Percentiles rank a stretch among this genome's conserved stretches.
Evolutionary conservation across 2,888 invertebrate species (phyloP).

Genomic region (Stenodera caucasica): DNA sequence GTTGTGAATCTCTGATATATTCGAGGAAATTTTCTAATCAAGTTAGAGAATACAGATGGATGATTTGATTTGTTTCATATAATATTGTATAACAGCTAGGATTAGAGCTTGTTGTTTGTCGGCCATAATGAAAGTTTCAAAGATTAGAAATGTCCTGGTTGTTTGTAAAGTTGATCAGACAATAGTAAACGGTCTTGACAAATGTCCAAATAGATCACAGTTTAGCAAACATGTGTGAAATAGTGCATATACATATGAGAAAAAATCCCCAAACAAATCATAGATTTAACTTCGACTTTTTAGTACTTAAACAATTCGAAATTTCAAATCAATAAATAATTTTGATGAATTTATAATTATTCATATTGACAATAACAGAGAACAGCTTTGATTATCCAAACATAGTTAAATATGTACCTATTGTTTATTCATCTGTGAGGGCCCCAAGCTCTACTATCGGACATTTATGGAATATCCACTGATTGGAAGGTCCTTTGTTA

Average conservation of each 20-base stretch:
- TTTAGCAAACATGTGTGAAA: slow-evolving; percentile 45
- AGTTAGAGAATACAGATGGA: slow-evolving; percentile 18
- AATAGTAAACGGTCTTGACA: slow-evolving; percentile 39
- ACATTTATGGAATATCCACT: slow-evolving; percentile 6
- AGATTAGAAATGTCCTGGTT: slow-evolving; percentile 29
- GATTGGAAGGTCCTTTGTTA: slow-evolving; percentile 10
- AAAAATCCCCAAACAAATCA: neutral
- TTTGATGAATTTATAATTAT: too few species aligned
- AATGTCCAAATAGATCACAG: slow-evolving; percentile 44
- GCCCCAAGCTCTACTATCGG: neutral
- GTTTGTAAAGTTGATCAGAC: slow-evolving; percentile 32
- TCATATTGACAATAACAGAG: too few species aligned
- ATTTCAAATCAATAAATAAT: too few species aligned
- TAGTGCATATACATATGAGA: slow-evolving; percentile 33
- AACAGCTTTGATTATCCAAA: slow-evolving; percentile 2
- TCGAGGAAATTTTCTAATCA: neutral
- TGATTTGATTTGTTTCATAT: slow-evolving; percentile 25
- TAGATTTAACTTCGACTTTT: neutral
- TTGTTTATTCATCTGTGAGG: slow-evolving; percentile 9
- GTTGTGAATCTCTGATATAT: neutral
- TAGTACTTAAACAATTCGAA: too few species aligned
- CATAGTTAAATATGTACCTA: neutral
- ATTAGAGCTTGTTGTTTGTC: slow-evolving; percentile 4
- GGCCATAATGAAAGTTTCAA: slow-evolving; percentile 25
- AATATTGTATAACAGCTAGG: neutral